Base-by-base conservation (phyloP, 2,113 vertebrate genomes). In the Lethenteron camtschaticum region DNA sequence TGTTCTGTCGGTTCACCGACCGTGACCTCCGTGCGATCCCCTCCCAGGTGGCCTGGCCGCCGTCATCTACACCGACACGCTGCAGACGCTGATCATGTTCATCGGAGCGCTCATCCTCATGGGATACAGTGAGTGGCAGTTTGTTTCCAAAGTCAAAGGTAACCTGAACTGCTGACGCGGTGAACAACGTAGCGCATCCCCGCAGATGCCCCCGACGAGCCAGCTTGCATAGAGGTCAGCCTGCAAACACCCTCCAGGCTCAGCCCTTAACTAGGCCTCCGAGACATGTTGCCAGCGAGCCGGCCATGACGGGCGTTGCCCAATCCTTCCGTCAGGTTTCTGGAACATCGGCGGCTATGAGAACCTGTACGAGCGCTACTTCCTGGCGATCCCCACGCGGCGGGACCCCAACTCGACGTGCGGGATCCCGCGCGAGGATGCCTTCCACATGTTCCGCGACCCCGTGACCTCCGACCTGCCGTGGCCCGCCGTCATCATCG, bases 41-140 rank as follows among this genome's bases (percentile, higher is more conserved):
- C 16, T 57, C 11, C 69, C 72, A 99, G 94, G 92, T 75, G 92
- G 94, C 60, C 83, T 99, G 77, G 90, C 91, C 3, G 89, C 92
- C 0, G 94, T 97, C 55, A 99, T 99, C 75, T 99, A 99, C 80
- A 99, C 92, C 0, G 94, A 99, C 1, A 85, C 92, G 1, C 80
- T 85, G 69, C 94, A 99, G 75, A 99, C 89, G 0, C 70, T 79
- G 55, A 87, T 99, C 78, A 99, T 99, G 94, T 80, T 97, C 13
- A 12, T 76, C 0, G 94, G 92, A 20, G 87, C 89, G 0, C 59
- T 99, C 57, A 83, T 73, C 20, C 83, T 99, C 72, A 96, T 88
- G 85, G 81, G 76, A 69, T 89, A 85, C 75, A 86, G 87, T 90
- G 78, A 84, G 87, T 86, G 76, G 69, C 73, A 24, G 63, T 41